Evolutionary conservation across 1,140 invertebrate species (phyloP).

Genomic region (Diprion similis): DNA sequence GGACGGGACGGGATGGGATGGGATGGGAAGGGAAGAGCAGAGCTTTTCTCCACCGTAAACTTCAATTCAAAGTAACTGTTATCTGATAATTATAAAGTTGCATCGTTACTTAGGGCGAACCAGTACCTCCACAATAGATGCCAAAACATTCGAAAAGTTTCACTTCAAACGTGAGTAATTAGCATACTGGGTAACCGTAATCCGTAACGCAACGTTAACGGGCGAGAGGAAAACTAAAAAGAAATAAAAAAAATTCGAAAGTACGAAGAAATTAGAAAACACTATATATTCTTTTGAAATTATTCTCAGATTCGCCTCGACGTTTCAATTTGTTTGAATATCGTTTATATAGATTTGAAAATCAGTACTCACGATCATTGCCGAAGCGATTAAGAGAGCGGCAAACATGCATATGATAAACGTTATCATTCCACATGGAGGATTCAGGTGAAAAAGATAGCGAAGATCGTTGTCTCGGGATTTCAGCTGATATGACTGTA

Average conservation of each 20-base stretch:
- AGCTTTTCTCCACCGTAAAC: background rate
- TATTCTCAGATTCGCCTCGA: background rate
- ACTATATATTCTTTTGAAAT: background rate
- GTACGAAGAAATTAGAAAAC: no score
- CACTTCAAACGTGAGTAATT: background rate
- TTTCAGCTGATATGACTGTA: conserved; percentile 45
- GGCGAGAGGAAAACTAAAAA: background rate
- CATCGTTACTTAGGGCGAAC: conserved; percentile 3
- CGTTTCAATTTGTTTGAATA: background rate
- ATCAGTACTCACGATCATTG: conserved; percentile 39
- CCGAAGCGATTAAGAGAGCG: conserved; percentile 34
- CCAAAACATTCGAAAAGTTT: conserved; percentile 3
- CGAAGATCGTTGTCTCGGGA: conserved; percentile 40
- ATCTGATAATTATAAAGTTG: conserved; percentile 8
- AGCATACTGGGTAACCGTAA: background rate
- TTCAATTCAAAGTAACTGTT: conserved; percentile 6
- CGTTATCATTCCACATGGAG: conserved; percentile 42
- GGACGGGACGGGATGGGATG: background rate
- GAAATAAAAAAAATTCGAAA: background rate
- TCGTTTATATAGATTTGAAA: background rate
- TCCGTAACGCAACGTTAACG: background rate
- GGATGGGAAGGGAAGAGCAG: background rate
- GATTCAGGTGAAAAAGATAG: conserved; percentile 33
- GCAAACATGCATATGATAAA: conserved; percentile 35
- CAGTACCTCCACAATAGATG: background rate